These are phyloP conservation scores for Nyctibius grandis DNA, from an alignment of 2,797 vertebrate genomes.

Conservation along the genomic window DNA sequence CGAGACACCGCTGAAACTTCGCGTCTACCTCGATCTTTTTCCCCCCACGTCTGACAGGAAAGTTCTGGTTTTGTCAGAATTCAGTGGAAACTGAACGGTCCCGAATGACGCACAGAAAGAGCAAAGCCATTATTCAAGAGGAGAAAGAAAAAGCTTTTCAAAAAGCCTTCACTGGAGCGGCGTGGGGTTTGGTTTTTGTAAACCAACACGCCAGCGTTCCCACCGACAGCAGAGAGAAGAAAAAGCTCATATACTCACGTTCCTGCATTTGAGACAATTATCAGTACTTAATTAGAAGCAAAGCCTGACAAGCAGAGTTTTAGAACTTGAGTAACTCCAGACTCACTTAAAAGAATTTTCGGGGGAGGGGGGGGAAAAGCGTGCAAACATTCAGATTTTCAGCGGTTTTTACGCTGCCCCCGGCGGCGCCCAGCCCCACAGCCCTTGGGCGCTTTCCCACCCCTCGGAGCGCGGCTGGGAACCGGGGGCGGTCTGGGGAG, in stretches of 20 bases:
- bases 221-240: background rate
- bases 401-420: background rate
- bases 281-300: background rate
- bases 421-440: too few species aligned
- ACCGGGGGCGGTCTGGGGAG: accelerated
- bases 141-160: background rate
- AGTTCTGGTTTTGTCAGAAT: background rate
- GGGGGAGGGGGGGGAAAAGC: background rate
- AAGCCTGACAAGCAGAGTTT: background rate
- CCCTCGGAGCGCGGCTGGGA: background rate
- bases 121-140: too few species aligned
- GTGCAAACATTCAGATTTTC: background rate
- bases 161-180: accelerated
- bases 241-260: accelerated
- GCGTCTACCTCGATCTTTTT: accelerated
- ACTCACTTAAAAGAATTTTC: background rate
- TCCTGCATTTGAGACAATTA: background rate
- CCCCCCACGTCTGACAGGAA: background rate
- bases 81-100: accelerated
- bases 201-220: too few species aligned
- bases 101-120: accelerated
- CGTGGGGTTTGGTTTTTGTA: background rate
- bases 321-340: background rate
- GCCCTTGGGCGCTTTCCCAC: background rate
- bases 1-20: accelerated